Conservation (phyloP, 2,888 invertebrate genomes). For the Brenthis hecate region DNA sequence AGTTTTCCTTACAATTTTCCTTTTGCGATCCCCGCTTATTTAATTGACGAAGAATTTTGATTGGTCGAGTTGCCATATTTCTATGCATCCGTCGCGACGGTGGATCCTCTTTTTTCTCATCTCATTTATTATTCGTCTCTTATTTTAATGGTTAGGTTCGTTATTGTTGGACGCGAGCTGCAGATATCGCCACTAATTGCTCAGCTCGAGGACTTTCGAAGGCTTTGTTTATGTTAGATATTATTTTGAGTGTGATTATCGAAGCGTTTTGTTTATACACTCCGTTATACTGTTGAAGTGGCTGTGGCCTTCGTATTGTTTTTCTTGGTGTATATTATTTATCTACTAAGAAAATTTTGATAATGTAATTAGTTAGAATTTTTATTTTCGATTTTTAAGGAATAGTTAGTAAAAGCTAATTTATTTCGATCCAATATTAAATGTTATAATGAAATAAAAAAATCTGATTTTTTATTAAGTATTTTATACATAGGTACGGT, state of each 20-base stretch:
- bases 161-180: slow-evolving; percentile 68
- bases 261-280: slow-evolving; percentile 20
- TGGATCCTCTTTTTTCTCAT: slow-evolving; percentile 49
- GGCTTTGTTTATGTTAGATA: slow-evolving; percentile 44
- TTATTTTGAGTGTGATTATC: slow-evolving; percentile 29
- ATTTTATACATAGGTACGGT: no score
- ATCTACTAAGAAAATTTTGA: no score
- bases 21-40: slow-evolving; percentile 79
- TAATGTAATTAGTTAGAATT: no score
- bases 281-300: background rate
- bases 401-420: no score
- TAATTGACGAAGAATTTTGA: slow-evolving; percentile 82
- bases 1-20: slow-evolving; percentile 81
- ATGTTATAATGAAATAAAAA: no score
- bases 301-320: no score
- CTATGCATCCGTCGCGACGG: slow-evolving; percentile 73
- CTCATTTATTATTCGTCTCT: slow-evolving; percentile 79
- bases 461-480: no score
- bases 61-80: slow-evolving; percentile 76
- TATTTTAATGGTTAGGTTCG: slow-evolving; percentile 80
- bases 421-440: no score
- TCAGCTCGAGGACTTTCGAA: slow-evolving; percentile 55
- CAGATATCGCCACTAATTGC: slow-evolving; percentile 75
- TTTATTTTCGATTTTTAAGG: no score
- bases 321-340: no score